phyloP scores from a whole-genome alignment of 2,888 invertebrate species.

The Timema podura region DNA sequence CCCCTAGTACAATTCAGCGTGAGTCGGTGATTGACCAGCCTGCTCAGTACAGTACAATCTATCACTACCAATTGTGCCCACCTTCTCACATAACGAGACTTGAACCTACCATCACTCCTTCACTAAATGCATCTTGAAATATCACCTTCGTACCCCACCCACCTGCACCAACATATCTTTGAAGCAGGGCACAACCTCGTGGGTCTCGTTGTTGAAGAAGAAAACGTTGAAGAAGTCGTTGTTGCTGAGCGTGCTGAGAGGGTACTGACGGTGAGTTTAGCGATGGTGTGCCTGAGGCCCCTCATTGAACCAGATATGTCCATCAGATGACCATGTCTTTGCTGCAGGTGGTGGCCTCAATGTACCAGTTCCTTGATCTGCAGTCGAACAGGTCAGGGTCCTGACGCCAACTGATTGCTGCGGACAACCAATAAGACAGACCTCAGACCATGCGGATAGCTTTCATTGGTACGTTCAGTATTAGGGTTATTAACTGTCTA shows the following conservation, averaged over 20 bases:
- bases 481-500: no score
- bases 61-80: no score
- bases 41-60: no score
- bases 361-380: slow-evolving; percentile 90
- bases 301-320: slow-evolving; percentile 97
- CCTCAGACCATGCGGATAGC: no score
- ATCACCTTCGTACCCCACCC: slow-evolving; percentile 43
- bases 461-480: no score
- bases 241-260: slow-evolving; percentile 93
- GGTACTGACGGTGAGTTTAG: slow-evolving; percentile 81
- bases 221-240: slow-evolving; percentile 97
- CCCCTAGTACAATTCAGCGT: no score
- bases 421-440: slow-evolving; percentile 16
- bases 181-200: slow-evolving; percentile 73
- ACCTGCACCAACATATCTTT: slow-evolving; percentile 66
- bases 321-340: slow-evolving; percentile 95
- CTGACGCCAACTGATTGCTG: slow-evolving; percentile 66
- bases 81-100: no score
- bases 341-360: slow-evolving; percentile 95
- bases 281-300: slow-evolving; percentile 69
- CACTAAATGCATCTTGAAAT: background rate
- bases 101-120: no score
- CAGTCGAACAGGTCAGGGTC: slow-evolving; percentile 83
- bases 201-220: slow-evolving; percentile 63
- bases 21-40: no score